Base-by-base conservation (phyloP, 2,888 invertebrate genomes). In the Drosophila meridiana region DNA sequence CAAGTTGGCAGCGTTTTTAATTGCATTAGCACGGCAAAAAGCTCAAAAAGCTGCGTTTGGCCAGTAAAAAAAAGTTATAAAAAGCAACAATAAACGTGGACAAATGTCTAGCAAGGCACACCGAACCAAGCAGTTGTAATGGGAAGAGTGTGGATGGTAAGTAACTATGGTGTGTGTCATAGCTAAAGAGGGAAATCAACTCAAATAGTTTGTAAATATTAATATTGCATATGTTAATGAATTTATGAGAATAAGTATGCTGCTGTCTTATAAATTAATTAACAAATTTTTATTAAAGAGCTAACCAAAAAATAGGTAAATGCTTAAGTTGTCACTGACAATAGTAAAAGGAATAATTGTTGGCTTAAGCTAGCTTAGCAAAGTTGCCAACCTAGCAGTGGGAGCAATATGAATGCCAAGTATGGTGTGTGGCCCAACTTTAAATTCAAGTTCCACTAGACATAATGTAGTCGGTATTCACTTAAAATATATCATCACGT, bases 11-110 rank as follows among this genome's bases (percentile, higher is more conserved):
- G 59, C 58, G 30, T 71, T 68, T 53, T 79, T 63, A 50, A 71
- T 71, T 78, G 79, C 71, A 75, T 65, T 78, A 20, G 57, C 55
- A 67, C 40, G 13, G 38, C 30, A 8, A 43, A 56, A 68, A 76
- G 77, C 73, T 73, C 47, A 1, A 9, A 13, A 58, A 71, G 76
- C 79, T 75, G 13, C 7, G 13, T 6, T n/a, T n/a, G 36, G 20
- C 50, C 50, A 50, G 9, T 11, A 11, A 20, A n/a, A 34, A 52
- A 34, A 52, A 52, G 50, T 9, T n/a, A 9, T 9, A n/a, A 20
- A 7, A 34, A 4, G 20, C 20, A 2, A 38, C 7, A n/a, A 7
- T 11, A 20, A n/a, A 28, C 45, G 34, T 43, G 38, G 26, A 60
- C 42, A 45, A 40, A 40, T 11, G 8, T 5, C 13, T 60, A 45